Evolutionary conservation across 2,113 vertebrate species (phyloP).

Genomic region (Platycercus adscitus): DNA sequence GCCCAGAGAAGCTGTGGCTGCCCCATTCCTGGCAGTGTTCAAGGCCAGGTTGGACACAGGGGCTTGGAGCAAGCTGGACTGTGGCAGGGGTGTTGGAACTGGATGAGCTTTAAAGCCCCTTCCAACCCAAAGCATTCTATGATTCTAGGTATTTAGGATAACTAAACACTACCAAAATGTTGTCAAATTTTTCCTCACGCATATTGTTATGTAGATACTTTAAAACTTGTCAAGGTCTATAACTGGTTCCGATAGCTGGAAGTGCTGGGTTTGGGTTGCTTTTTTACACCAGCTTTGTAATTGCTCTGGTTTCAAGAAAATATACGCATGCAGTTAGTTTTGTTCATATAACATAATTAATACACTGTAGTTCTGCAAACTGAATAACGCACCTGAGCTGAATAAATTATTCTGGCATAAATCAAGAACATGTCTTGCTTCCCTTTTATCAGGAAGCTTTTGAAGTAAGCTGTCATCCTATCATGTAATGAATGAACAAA

Average conservation of each 20-base stretch:
- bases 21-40: not conserved
- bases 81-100: not conserved
- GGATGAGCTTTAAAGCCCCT: not conserved
- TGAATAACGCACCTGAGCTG: not conserved
- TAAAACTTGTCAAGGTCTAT: not conserved
- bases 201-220: not conserved
- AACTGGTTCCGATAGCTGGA: not conserved
- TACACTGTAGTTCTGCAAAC: not conserved
- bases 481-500: not conserved
- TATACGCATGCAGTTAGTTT: not conserved
- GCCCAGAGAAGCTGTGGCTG: not conserved
- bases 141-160: not conserved
- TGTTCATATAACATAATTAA: not conserved
- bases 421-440: not conserved
- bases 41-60: not conserved
- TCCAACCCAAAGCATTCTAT: not conserved
- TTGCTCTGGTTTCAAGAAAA: not conserved
- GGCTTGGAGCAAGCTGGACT: not conserved
- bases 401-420: not conserved
- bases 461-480: not conserved
- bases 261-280: not conserved
- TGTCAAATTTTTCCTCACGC: not conserved
- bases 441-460: not conserved
- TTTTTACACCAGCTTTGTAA: not conserved
- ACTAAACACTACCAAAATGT: not conserved